phyloP scores from a whole-genome alignment of 2,888 invertebrate species.

The Plebejus anna region DNA sequence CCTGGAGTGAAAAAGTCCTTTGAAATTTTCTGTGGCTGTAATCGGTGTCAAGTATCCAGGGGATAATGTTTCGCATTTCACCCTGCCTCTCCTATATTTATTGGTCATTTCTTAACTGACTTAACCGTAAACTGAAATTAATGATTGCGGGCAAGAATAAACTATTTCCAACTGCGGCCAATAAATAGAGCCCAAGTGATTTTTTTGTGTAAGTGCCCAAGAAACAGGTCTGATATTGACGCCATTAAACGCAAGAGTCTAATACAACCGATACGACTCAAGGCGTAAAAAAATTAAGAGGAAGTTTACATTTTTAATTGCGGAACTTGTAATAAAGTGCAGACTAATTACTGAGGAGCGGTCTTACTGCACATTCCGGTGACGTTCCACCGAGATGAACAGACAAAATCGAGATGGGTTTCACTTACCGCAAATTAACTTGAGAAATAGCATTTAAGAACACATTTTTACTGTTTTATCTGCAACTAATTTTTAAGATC shows the following conservation, averaged over 20 bases:
- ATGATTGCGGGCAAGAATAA: not conserved
- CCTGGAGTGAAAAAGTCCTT: conserved; percentile 2
- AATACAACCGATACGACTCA: not conserved
- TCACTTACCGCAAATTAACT: conserved; percentile 6
- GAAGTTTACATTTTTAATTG: not conserved
- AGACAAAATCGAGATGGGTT: conserved; percentile 17
- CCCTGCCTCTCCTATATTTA: not conserved
- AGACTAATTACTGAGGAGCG: not conserved
- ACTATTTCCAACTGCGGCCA: not conserved
- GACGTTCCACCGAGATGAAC: conserved; percentile 20
- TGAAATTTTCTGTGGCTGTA: conserved; percentile 5
- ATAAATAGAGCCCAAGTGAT: too few species aligned
- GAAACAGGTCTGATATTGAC: too few species aligned
- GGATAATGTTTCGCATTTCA: conserved; percentile 6
- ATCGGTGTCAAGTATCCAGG: conserved; percentile 3
- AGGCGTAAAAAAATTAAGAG: not conserved
- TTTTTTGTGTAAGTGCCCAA: too few species aligned
- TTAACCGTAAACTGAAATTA: not conserved
- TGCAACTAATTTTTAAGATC: not conserved
- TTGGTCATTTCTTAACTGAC: not conserved
- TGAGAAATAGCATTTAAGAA: conserved; percentile 7
- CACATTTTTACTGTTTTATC: not conserved
- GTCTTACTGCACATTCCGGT: not conserved
- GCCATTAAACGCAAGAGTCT: too few species aligned
- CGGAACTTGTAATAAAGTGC: not conserved